Base-by-base conservation (phyloP, 2,888 invertebrate species). In the Monopis laevigella region DNA sequence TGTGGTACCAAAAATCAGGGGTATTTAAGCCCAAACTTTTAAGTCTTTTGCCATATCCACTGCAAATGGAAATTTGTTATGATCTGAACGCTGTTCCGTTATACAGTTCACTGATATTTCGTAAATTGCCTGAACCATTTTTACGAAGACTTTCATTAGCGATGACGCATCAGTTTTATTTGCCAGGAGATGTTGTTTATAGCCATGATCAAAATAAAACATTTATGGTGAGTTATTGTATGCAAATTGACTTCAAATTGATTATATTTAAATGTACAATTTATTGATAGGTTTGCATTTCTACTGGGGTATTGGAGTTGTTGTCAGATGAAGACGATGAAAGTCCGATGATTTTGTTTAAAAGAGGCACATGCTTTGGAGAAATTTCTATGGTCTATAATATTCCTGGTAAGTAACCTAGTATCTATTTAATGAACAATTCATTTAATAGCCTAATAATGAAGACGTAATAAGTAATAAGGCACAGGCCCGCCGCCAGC, bases 1-100 rank as follows among this genome's bases (percentile, higher is more conserved):
- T 83, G 6, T 83, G 82, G 82, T 70, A 73, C 45, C 75, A 82
- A 54, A 80, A 82, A 50, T 74, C 77, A 1, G 82, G 82, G 14
- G 77, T 82, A 11, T 70, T 73, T 40, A 65, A 75, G 41, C 72
- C 81, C 2, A 69, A 71, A 45, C 50, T 80, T 14, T 58, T 83
- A 29, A 52, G 56, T 17, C 46, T 75, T 2, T 54, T 84, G 11
- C 83, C 83, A 1, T 62, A 62, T 48, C 77, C 82, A 29, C 53
- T 84, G 32, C 73, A 70, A 58, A 80, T 77, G 74, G 82, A 83
- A 56, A 77, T 83, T 42, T 69, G 67, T 48, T 82, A 78, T 47
- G 82, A 83, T 50, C 56, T 82, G 29, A 83, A 82, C 48, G 80
- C 77, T 35, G 73, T 75, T 32, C 73, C 80, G 11, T 62, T 84